A percentile compares a stretch with the other conserved stretches of the same genome.
These are phyloP conservation scores for Brachionus angularis DNA, from an alignment of 1,140 invertebrate species.

Conservation along the genomic window DNA sequence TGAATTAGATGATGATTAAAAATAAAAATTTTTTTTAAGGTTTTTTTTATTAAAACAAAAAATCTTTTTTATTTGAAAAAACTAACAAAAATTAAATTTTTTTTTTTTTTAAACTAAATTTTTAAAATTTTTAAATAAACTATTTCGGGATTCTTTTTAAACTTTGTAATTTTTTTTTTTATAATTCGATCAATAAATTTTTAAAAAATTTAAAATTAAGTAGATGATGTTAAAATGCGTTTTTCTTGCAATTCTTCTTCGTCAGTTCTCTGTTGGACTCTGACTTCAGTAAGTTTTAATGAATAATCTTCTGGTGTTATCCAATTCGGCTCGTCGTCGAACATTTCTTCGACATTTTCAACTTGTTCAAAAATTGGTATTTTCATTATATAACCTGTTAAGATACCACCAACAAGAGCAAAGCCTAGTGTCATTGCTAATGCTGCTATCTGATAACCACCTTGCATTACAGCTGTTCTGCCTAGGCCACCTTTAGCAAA, in stretches of 20 bases:
- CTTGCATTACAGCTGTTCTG: slow-evolving; percentile 68
- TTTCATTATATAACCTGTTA: slow-evolving; percentile 67
- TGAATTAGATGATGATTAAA: slow-evolving; percentile 29
- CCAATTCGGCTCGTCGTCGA: slow-evolving; percentile 44
- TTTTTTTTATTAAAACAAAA: too few relatives aligned
- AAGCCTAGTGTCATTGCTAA: slow-evolving; percentile 68
- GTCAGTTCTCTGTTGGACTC: not conserved
- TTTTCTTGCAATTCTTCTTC: slow-evolving; percentile 42
- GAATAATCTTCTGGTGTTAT: slow-evolving; percentile 37
- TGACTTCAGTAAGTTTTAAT: slow-evolving; percentile 31
- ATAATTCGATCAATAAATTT: too few relatives aligned
- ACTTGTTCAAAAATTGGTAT: slow-evolving; percentile 23
- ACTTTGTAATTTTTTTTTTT: too few relatives aligned
- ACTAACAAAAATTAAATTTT: too few relatives aligned
- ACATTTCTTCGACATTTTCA: slow-evolving; percentile 35
- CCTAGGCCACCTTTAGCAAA: slow-evolving; percentile 60
- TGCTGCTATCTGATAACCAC: slow-evolving; percentile 71
- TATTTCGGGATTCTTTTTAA: too few relatives aligned
- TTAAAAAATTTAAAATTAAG: slow-evolving; percentile 16
- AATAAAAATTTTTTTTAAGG: not conserved
- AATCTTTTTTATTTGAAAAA: too few relatives aligned
- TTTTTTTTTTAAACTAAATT: too few relatives aligned
- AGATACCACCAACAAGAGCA: slow-evolving; percentile 69
- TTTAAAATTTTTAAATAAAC: too few relatives aligned
- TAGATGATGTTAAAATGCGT: slow-evolving; percentile 5